These are phyloP conservation scores for Celastrina argiolus DNA, from an alignment of 2,888 invertebrate species.

Conservation along the genomic window DNA sequence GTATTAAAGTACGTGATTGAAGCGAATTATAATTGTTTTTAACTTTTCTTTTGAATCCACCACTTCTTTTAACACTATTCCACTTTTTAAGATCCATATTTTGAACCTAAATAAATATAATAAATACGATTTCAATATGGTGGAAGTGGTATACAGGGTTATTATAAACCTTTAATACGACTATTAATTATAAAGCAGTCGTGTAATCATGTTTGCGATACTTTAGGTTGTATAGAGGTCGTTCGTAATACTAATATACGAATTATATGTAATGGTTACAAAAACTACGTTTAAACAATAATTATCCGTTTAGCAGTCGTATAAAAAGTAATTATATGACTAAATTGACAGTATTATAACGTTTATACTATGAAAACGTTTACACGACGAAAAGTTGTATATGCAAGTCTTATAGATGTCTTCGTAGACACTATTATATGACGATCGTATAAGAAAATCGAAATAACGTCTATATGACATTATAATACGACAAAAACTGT, in stretches of 20 bases:
- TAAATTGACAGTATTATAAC: conserved; percentile 23
- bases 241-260: conserved; percentile 20
- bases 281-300: conserved; percentile 25
- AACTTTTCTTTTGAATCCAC: no score
- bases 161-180: conserved; percentile 15
- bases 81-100: no score
- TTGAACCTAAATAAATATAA: no score
- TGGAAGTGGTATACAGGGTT: not conserved
- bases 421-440: not conserved
- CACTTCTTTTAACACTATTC: no score
- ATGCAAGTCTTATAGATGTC: conserved; percentile 24
- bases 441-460: no score
- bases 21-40: no score
- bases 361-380: conserved; percentile 24
- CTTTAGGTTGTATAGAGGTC: conserved; percentile 23
- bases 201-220: conserved; percentile 21
- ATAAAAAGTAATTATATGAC: conserved; percentile 25
- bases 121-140: conserved; percentile 1
- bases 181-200: conserved; percentile 14
- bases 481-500: conserved; percentile 27
- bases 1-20: no score
- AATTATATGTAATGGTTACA: conserved; percentile 8
- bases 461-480: conserved; percentile 17
- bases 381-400: conserved; percentile 25
- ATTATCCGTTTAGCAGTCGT: conserved; percentile 23